A percentile compares a stretch with the other conserved stretches of the same genome.
Evolutionary conservation across 2,888 invertebrate genomes (phyloP).

Genomic region (Phalangium opilio): DNA sequence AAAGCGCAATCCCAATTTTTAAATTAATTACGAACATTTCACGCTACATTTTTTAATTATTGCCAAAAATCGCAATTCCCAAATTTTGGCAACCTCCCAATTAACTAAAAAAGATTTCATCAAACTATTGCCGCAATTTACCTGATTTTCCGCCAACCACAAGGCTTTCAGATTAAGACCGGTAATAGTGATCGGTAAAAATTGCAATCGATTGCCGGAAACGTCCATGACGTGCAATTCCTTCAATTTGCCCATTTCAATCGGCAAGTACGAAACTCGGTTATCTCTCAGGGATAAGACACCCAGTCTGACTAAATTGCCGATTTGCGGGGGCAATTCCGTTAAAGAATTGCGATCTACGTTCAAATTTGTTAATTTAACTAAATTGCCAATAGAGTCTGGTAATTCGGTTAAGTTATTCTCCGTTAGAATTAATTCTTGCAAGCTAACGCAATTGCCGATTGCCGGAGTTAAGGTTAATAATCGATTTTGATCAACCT

Average conservation of each 20-base stretch:
- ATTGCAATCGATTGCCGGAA: constrained; percentile 85
- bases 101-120: too few relatives aligned
- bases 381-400: constrained; percentile 73
- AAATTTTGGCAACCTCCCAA: too few relatives aligned
- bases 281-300: constrained; percentile 93
- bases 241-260: constrained; percentile 79
- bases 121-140: too few relatives aligned
- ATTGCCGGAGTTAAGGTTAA: constrained; percentile 34
- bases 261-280: constrained; percentile 72
- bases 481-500: constrained; percentile 33
- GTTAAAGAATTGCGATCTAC: constrained; percentile 89
- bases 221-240: constrained; percentile 92
- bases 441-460: constrained; percentile 70
- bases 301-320: constrained; percentile 66
- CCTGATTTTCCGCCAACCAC: constrained; percentile 95
- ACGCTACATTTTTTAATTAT: too few relatives aligned
- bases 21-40: too few relatives aligned
- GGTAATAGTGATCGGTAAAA: constrained; percentile 86
- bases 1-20: too few relatives aligned
- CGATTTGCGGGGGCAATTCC: constrained; percentile 76
- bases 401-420: constrained; percentile 89
- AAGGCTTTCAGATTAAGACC: constrained; percentile 88
- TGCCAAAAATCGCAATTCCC: too few relatives aligned
- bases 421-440: constrained; percentile 94
- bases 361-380: constrained; percentile 84